These are phyloP conservation scores for Morpho helenor DNA, from an alignment of 2,888 invertebrate genomes.

Conservation along the genomic window DNA sequence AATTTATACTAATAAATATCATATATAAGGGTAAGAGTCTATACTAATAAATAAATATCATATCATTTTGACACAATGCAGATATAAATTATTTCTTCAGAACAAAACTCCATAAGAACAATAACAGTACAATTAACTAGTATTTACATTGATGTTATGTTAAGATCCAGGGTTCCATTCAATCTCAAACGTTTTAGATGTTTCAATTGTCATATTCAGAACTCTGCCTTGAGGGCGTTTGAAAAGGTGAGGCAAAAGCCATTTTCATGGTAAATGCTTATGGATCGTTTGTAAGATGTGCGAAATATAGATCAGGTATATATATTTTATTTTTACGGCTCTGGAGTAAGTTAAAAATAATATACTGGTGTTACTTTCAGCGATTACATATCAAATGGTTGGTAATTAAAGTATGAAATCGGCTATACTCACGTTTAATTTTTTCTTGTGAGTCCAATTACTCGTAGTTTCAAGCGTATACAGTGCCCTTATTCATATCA, in stretches of 20 bases:
- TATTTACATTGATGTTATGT: constrained; percentile 17
- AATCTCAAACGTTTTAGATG: constrained; percentile 16
- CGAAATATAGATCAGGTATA: constrained; percentile 9
- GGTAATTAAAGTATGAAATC: too few relatives aligned
- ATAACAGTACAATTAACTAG: constrained; percentile 6
- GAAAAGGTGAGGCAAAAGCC: constrained; percentile 17
- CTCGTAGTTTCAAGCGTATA: too few relatives aligned
- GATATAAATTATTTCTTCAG: neutral
- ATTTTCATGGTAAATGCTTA: constrained; percentile 11
- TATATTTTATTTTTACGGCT: neutral
- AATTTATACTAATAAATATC: too few relatives aligned
- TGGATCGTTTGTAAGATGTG: constrained; percentile 1
- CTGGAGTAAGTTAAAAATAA: too few relatives aligned
- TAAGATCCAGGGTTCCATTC: constrained; percentile 17
- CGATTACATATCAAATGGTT: too few relatives aligned
- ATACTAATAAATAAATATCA: too few relatives aligned
- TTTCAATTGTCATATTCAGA: constrained; percentile 22
- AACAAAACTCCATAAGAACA: neutral
- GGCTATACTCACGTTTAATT: too few relatives aligned
- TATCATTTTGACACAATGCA: too few relatives aligned
- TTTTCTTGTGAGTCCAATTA: too few relatives aligned
- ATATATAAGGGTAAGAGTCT: too few relatives aligned
- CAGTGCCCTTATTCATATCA: too few relatives aligned
- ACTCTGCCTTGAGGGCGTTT: constrained; percentile 15
- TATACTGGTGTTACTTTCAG: neutral